Base-by-base conservation (phyloP, 1,140 invertebrate genomes). In the Anastrepha obliqua region DNA sequence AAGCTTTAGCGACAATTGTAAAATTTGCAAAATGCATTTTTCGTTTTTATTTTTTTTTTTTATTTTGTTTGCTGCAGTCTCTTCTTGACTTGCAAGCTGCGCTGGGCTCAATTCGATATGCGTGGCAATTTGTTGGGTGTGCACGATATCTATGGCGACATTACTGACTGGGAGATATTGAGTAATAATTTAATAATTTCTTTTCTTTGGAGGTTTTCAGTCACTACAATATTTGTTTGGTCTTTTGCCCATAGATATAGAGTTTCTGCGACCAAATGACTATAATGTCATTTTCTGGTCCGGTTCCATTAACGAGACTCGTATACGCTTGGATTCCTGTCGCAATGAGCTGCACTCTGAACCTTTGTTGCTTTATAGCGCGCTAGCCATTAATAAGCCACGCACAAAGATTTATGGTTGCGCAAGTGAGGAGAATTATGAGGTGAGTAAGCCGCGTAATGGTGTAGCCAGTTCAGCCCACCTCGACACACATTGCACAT, bases 261-360 rank as follows among this genome's bases (percentile, higher is more conserved):
- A 97, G 89, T 97, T 97, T 90, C 94, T 94, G 2, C 95, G 95
- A 88, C 91, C 96, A n/a, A 94, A 95, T n/a, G 95, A 96, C 88
- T 97, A 96, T 90, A 94, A 95, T 88, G 94, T 97, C 20, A 94
- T 96, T 2, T 97, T 96, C 91, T 98, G 97, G 97, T 96, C 95
- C 67, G 97, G 97, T 9, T 95, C 95, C 86, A 94, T 97, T 62
- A 97, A 98, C 67, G 95, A 97, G 85, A 95, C 96, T 42, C 93
- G 94, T 47, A 94, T 98, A 93, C 91, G 96, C 13, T 92, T 97
- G 5, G 95, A 96, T 67, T 95, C 95, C 85, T 94, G 94, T 85
- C 94, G 94, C 39, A 93, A 94, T 0, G 95, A 95, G 2, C 90
- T 89, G 8, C 94, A 94, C 88, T 93, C 96, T 64, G 94, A 96